These are phyloP conservation scores for Yponomeuta sedellus DNA, from an alignment of 2,888 invertebrate species.

Conservation along the genomic window DNA sequence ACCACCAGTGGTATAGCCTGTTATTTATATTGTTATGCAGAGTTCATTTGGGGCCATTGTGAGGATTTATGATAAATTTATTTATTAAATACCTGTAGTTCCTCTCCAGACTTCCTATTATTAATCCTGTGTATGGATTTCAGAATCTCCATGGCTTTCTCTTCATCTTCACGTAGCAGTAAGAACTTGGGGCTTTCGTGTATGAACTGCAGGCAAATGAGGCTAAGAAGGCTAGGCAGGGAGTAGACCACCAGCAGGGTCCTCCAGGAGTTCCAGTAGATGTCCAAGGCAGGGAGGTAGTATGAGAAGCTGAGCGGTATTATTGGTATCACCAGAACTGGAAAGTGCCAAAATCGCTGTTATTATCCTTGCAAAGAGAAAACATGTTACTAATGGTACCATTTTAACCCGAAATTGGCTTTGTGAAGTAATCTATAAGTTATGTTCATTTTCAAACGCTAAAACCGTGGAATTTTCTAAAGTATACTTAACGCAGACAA, in stretches of 20 bases:
- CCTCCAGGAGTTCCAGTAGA: slow-evolving; percentile 84
- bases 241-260: slow-evolving; percentile 80
- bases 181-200: slow-evolving; percentile 88
- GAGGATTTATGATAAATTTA: neutral
- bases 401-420: no score
- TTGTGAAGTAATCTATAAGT: no score
- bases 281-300: slow-evolving; percentile 49
- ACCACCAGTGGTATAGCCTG: no score
- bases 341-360: slow-evolving; percentile 16
- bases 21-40: neutral
- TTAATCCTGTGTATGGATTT: slow-evolving; percentile 47
- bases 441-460: no score
- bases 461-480: no score
- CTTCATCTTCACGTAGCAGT: slow-evolving; percentile 73
- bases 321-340: slow-evolving; percentile 79
- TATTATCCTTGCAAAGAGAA: neutral
- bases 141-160: slow-evolving; percentile 69
- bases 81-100: slow-evolving; percentile 34
- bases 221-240: slow-evolving; percentile 77
- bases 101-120: slow-evolving; percentile 30
- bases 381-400: no score
- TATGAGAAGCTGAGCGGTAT: slow-evolving; percentile 72
- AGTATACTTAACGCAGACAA: no score
- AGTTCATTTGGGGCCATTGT: neutral
- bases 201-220: slow-evolving; percentile 70